Evolutionary conservation across 1,140 invertebrate genomes (phyloP).

Genomic region (Drosophila dunni): DNA sequence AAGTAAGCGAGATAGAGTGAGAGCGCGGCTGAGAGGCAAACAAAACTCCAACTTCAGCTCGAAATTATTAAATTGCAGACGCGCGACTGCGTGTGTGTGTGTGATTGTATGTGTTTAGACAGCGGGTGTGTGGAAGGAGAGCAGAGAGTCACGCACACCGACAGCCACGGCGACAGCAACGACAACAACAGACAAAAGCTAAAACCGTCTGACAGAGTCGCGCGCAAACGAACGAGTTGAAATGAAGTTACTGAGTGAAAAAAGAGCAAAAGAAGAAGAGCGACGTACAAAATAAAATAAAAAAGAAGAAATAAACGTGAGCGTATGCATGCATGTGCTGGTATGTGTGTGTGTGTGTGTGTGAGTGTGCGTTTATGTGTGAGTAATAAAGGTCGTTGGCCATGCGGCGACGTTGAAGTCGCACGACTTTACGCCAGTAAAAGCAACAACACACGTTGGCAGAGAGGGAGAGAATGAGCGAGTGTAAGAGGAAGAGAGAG

Average conservation of each 20-base stretch:
- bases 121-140: constrained; percentile 12
- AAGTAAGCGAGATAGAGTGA: constrained; percentile 20
- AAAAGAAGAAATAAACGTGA: constrained; percentile 37
- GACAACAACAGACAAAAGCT: constrained; percentile 63
- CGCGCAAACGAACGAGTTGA: constrained; percentile 57
- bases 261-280: constrained; percentile 49
- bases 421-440: constrained; percentile 54
- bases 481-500: constrained; percentile 6
- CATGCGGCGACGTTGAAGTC: constrained; percentile 72
- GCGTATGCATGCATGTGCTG: constrained; percentile 31
- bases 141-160: constrained; percentile 62
- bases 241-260: constrained; percentile 44
- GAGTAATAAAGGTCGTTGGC: constrained; percentile 77
- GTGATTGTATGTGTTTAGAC: constrained; percentile 19
- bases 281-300: constrained; percentile 27
- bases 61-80: constrained; percentile 79
- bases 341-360: constrained; percentile 28
- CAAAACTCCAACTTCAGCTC: constrained; percentile 42
- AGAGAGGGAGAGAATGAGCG: constrained; percentile 40
- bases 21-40: constrained; percentile 25
- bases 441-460: constrained; percentile 54
- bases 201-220: constrained; percentile 64
- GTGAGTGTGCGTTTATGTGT: constrained; percentile 42
- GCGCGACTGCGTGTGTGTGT: constrained; percentile 3
- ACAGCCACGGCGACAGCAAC: constrained; percentile 36